Evolutionary conservation across 2,888 invertebrate genomes (phyloP).

Genomic region (Cephus spinipes): DNA sequence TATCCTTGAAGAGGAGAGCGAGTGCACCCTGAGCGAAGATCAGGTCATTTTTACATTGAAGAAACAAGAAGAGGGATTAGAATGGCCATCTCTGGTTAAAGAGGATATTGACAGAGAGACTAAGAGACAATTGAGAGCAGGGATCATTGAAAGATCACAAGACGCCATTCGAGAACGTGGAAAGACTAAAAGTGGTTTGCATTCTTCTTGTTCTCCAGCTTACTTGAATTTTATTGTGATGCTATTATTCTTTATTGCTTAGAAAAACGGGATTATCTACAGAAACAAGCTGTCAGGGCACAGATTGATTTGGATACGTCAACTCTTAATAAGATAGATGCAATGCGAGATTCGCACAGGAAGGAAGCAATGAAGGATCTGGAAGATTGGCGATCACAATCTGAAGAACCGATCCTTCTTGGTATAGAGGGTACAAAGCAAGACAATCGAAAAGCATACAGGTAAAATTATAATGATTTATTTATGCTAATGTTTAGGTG

Average conservation of each 20-base stretch:
- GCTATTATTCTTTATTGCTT: constrained; percentile 17
- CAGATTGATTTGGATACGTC: constrained; percentile 73
- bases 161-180: constrained; percentile 69
- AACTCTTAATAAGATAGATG: constrained; percentile 74
- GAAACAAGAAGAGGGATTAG: constrained; percentile 69
- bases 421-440: constrained; percentile 37
- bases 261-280: constrained; percentile 70
- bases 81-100: constrained; percentile 72
- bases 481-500: not conserved
- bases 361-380: constrained; percentile 75
- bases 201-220: not conserved
- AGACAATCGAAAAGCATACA: constrained; percentile 51
- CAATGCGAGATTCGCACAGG: constrained; percentile 73
- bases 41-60: constrained; percentile 75
- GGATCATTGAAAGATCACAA: constrained; percentile 71
- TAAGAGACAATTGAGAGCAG: constrained; percentile 70
- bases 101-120: constrained; percentile 71
- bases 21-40: constrained; percentile 74
- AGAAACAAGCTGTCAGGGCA: constrained; percentile 72
- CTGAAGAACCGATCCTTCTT: constrained; percentile 46
- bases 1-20: constrained; percentile 74
- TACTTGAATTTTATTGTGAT: not conserved
- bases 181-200: constrained; percentile 67
- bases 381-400: constrained; percentile 70
- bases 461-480: constrained; percentile 30